Percentiles rank a stretch among this genome's conserved stretches.
phyloP scores from a whole-genome alignment of 2,113 vertebrate genomes.

The human (Homo sapiens) region GRCh38 chr3:151502501-151503000 shows the following conservation, averaged over 20 bases:
- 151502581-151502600: not conserved
- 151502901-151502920: not conserved
- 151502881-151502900: not conserved
- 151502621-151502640: not conserved
- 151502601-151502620: not conserved
- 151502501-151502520: not conserved
- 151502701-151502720: not conserved
- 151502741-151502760: not conserved
- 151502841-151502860: not conserved
- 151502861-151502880: not conserved
- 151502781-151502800: not conserved
- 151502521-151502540: not conserved
- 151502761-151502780: not conserved
- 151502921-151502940: not conserved
- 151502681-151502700: not conserved
- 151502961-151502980: not conserved
- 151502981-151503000: not conserved
- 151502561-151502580: not conserved
- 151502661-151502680: constrained; percentile 2
- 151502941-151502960: not conserved
- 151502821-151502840: not conserved
- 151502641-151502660: not conserved
- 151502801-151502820: not conserved
- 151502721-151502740: not conserved
- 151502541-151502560: not conserved